Evolutionary conservation across 2,888 invertebrate genomes (phyloP), one percentile per base, ranked within the genome.

Genomic region (Criorhina ranunculi): DNA sequence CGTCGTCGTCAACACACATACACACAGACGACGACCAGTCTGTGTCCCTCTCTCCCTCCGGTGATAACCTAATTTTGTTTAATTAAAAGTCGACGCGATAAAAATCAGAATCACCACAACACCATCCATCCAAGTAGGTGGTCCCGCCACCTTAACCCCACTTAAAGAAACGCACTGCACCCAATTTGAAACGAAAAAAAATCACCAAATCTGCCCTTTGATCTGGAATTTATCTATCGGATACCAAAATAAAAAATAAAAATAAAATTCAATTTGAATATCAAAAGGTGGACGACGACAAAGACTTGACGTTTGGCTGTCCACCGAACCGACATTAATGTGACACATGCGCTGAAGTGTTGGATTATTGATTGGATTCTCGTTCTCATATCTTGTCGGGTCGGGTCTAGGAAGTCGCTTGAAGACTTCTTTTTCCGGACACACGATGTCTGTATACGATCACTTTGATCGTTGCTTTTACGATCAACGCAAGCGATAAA

Each of bases 301-400:
- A 9, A 4, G 31, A 29, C 46, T 66, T 78, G 76, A 83, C 72
- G 82, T 64, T 46, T 70, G 70, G 12, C 77, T 75, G 80, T 57
- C 72, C n/a, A 33, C 29, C 51, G 42, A 40, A 29, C 17, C 67
- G 79, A 69, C 85, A 44, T 70, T 80, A 80, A 85, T 80, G 80
- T 85, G 85, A 85, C 85, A 80, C 69, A 66, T 31, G 75, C 46
- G 75, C 46, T 76, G 75, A 80, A 70, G 75, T 67, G 79, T 77
- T 70, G 33, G 70, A 12, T 67, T 72, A 72, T 66, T 77, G 69
- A 82, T 75, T 76, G 67, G 70, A 35, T 64, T 35, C 29, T 35
- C 24, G 24, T 4, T 1, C 24, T 24, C 24, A 24, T 24, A 1
- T 24, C 1, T 24, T 1, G 24, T 24, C 24, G 24, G 24, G 24